Evolutionary conservation across 2,113 vertebrate species (phyloP).

Genomic region (Ardeotis arabs): DNA sequence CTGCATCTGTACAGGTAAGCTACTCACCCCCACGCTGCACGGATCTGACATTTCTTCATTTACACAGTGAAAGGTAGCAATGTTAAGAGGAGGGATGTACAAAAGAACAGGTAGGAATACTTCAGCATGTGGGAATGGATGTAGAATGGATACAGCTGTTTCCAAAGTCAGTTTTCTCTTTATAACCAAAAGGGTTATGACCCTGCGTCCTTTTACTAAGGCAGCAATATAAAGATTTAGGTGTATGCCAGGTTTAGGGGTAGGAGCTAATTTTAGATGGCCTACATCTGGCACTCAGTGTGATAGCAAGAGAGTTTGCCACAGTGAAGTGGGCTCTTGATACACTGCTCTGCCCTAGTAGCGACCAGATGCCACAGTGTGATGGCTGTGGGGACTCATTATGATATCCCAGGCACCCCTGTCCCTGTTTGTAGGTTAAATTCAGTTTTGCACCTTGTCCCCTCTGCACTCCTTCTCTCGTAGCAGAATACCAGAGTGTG

Average conservation of each 20-base stretch:
- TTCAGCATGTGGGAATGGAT: not conserved
- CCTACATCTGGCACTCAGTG: not conserved
- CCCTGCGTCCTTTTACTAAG: not conserved
- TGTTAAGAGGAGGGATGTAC: not conserved
- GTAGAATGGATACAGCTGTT: not conserved
- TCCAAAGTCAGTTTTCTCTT: not conserved
- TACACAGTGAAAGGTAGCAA: not conserved
- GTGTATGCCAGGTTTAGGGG: not conserved
- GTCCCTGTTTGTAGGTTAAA: not conserved
- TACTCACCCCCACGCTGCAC: not conserved
- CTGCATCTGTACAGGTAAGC: not conserved
- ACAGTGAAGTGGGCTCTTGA: not conserved
- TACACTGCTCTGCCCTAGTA: rapidly evolving
- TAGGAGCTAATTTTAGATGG: constrained; percentile 21
- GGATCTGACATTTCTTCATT: not conserved
- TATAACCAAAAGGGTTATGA: not conserved
- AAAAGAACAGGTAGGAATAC: not conserved
- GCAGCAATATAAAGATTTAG: not conserved
- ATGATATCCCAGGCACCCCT: not conserved
- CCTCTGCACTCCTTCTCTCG: not conserved
- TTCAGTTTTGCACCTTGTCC: not conserved
- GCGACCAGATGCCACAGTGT: not conserved
- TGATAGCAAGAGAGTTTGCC: not conserved
- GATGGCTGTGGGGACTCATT: not conserved
- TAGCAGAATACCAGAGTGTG: not conserved